Evolutionary conservation across 2,888 invertebrate genomes (phyloP).

Genomic region (Lamproptera curius): DNA sequence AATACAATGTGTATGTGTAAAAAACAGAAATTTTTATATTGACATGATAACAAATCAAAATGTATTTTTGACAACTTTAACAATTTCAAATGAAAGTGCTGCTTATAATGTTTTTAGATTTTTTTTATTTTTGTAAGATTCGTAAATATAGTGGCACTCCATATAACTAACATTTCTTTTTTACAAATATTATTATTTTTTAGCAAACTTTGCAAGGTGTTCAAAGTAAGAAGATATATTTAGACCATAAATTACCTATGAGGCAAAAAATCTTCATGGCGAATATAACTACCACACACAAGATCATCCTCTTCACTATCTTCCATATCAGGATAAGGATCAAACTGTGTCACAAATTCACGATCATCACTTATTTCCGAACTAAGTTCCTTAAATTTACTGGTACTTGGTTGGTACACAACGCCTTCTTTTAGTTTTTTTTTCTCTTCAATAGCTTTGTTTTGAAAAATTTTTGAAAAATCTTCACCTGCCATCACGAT

Average conservation of each 20-base stretch:
- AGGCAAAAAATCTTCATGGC: conserved; percentile 81
- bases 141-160: no score
- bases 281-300: conserved; percentile 82
- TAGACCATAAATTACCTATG: conserved; percentile 52
- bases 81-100: no score
- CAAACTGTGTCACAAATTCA: conserved; percentile 72
- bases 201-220: no score
- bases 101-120: no score
- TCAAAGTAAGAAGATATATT: neutral
- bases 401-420: conserved; percentile 51
- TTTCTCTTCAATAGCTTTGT: conserved; percentile 63
- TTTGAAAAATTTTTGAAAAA: conserved; percentile 79
- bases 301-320: conserved; percentile 89
- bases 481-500: conserved; percentile 93
- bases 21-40: no score
- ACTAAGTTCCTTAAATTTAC: conserved; percentile 48
- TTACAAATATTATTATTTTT: no score
- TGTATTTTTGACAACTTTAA: no score
- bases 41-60: no score
- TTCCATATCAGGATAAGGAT: conserved; percentile 87
- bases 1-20: no score
- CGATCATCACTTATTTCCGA: conserved; percentile 55
- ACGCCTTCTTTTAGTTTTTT: conserved; percentile 51
- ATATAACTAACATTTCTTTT: no score
- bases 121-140: no score